Base-by-base conservation (phyloP, 2,113 vertebrate species). In the Chrysochloris asiatica region DNA sequence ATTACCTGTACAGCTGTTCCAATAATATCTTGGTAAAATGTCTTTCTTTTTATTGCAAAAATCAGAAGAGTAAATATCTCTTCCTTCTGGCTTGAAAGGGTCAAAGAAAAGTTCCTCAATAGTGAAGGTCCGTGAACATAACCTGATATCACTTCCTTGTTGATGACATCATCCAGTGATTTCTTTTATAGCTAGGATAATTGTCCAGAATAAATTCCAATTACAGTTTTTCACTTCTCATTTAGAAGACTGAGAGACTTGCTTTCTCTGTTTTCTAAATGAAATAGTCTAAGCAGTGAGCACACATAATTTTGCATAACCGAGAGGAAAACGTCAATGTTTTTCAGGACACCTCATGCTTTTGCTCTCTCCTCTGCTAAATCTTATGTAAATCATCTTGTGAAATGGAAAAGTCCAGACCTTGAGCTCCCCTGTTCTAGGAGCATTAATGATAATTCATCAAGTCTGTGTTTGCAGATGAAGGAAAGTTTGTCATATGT, bases 271-370 rank as follows among this genome's bases (percentile, higher is more conserved):
- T 79, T 77, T 3, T 76, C 50, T 81, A 65, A 88, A 93, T 88
- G 47, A 93, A 93, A 72, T 33, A 50, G 82, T 72, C 30, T 73
- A 88, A 92, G 24, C 50, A 93, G 38, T 36, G 59, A 94, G 59
- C 12, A 47, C 52, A 10, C 16, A 47, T 73, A 45, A 65, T 72
- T 85, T 91, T 61, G 65, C 48, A 90, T 45, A 88, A 85, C 75
- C 69, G 76, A 71, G 11, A 87, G 41, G 52, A 86, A 73, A 11
- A 86, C 9, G 30, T 41, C 48, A 80, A 82, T 38, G 82, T 85
- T 91, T 76, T 78, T 33, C 38, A 82, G 21, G 6, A 82, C 7
- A 93, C 30, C 22, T 69, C 24, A 24, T 36, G 8, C 16, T 11
- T 76, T 71, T n/a, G 50, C 28, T 83, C 38, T 82, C 52, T 87